Evolutionary conservation across 2,797 vertebrate genomes (phyloP).

Genomic region (Delichon dasypus): DNA sequence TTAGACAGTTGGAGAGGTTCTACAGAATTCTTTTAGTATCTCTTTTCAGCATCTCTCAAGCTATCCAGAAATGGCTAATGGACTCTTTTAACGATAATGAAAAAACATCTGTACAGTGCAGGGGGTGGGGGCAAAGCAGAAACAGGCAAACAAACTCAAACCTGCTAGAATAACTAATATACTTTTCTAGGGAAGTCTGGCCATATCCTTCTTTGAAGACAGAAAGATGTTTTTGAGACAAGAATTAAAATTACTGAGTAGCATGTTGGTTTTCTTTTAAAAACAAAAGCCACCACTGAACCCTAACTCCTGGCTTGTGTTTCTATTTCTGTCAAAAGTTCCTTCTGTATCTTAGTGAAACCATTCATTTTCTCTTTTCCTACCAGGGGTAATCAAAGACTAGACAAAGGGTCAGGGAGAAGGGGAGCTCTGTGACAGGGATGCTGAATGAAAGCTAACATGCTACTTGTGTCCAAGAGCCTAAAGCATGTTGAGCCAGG

Average conservation of each 20-base stretch:
- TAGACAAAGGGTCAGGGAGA: neutral
- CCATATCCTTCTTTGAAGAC: neutral
- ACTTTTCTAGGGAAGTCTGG: neutral
- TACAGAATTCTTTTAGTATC: neutral
- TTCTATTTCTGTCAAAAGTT: constrained; percentile 5
- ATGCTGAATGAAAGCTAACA: neutral
- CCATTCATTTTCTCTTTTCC: neutral
- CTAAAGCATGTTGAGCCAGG: neutral
- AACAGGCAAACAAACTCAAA: neutral
- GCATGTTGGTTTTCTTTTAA: neutral
- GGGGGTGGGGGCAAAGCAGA: rapidly evolving
- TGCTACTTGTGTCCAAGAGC: neutral
- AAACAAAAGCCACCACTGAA: neutral
- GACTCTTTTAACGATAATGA: neutral
- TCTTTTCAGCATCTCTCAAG: neutral
- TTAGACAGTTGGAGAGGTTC: neutral
- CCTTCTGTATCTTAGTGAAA: neutral
- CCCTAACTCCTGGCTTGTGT: neutral
- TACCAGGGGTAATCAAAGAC: neutral
- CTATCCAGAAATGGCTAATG: neutral
- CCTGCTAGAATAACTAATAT: neutral
- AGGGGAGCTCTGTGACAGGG: neutral
- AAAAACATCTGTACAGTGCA: neutral
- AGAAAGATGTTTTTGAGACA: neutral
- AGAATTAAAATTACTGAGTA: neutral